Conservation (phyloP, 2,797 vertebrate species). For the Graptemys geographica region DNA sequence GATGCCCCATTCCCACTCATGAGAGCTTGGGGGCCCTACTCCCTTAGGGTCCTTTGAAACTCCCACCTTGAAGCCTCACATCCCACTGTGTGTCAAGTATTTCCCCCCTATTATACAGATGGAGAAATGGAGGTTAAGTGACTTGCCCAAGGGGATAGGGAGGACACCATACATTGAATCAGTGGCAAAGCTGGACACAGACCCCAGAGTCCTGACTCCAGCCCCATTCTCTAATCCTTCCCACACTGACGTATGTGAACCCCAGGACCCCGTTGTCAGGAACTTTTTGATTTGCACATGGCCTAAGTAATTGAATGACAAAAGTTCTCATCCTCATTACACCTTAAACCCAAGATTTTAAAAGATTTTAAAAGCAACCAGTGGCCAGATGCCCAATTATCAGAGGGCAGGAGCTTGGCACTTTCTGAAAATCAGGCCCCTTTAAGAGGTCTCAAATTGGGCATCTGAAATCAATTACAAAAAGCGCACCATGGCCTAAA, state of each 20-base stretch:
- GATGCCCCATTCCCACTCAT: neutral
- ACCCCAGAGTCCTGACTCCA: neutral
- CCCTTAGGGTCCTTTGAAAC: accelerated
- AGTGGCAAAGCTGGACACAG: neutral
- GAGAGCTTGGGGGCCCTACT: accelerated
- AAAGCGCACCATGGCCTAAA: neutral
- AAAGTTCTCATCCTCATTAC: neutral
- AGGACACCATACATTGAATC: neutral
- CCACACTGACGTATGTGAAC: neutral
- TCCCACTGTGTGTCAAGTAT: neutral
- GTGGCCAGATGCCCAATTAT: too few species aligned
- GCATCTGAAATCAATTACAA: neutral
- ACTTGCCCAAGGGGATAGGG: neutral
- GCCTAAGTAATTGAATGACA: neutral
- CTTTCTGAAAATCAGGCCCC: neutral
- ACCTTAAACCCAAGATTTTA: neutral
- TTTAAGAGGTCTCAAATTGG: neutral
- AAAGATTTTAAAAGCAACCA: neutral
- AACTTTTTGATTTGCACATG: neutral
- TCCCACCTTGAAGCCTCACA: neutral
- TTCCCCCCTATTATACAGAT: neutral
- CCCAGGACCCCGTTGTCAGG: neutral
- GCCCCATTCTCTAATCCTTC: neutral
- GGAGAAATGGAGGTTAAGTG: neutral
- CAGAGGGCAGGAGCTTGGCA: neutral